A percentile compares a stretch with the other conserved stretches of the same genome.
phyloP scores from a whole-genome alignment of 2,888 invertebrate genomes.

The Caenorhabditis becei region DNA sequence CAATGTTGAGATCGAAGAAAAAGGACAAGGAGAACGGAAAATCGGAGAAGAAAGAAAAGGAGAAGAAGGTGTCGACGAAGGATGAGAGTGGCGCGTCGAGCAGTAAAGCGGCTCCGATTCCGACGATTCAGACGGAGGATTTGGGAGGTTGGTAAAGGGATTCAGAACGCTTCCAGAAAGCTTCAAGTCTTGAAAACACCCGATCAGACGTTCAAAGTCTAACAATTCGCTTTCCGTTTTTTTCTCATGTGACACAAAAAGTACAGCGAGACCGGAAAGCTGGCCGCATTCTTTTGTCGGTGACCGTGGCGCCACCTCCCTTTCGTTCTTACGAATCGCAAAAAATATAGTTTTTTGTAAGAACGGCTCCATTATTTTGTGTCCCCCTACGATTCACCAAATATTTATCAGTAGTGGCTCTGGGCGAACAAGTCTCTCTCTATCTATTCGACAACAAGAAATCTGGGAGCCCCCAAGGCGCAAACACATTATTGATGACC shows the following conservation, averaged over 20 bases:
- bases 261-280: too few species aligned
- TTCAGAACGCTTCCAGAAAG: too few species aligned
- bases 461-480: constrained; percentile 37
- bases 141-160: constrained; percentile 41
- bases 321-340: too few species aligned
- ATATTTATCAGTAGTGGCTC: constrained; percentile 50
- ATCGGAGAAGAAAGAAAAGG: constrained; percentile 52
- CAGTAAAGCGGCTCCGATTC: constrained; percentile 48
- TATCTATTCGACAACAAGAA: constrained; percentile 31
- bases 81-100: constrained; percentile 28
- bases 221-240: too few species aligned
- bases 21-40: constrained; percentile 65
- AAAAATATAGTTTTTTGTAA: too few species aligned
- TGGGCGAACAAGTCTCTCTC: constrained; percentile 10
- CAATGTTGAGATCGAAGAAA: constrained; percentile 70
- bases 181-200: too few species aligned
- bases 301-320: too few species aligned
- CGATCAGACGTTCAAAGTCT: too few species aligned
- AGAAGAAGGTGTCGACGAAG: constrained; percentile 35
- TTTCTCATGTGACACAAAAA: too few species aligned
- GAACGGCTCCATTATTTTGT: background rate
- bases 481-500: constrained; percentile 59
- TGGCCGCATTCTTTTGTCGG: too few species aligned
- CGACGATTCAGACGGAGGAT: constrained; percentile 64
- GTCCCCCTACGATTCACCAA: background rate